phyloP scores from a whole-genome alignment of 1,140 invertebrate species.

The Apocrypta bakeri region DNA sequence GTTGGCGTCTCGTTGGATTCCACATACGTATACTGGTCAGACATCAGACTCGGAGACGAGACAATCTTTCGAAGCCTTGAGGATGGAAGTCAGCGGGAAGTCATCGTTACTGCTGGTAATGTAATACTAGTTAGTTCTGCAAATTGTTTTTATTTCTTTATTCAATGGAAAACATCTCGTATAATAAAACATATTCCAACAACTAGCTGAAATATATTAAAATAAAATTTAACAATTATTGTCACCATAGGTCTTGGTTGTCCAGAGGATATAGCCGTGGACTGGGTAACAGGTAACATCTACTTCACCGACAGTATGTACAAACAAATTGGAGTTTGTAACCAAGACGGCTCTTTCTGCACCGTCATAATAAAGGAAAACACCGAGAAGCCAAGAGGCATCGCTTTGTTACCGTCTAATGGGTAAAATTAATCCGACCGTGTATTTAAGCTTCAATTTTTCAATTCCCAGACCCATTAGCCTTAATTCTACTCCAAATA shows the following conservation, averaged over 20 bases:
- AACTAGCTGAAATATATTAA: too few species aligned
- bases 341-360: slow-evolving; percentile 78
- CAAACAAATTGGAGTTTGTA: slow-evolving; percentile 85
- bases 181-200: too few species aligned
- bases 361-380: slow-evolving; percentile 77
- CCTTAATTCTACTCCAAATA: background rate
- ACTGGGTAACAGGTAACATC: slow-evolving; percentile 87
- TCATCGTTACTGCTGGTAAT: slow-evolving; percentile 72
- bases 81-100: slow-evolving; percentile 76
- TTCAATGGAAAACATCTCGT: too few species aligned
- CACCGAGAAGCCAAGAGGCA: slow-evolving; percentile 77
- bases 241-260: slow-evolving; percentile 81
- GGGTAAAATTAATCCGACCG: slow-evolving; percentile 70
- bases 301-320: slow-evolving; percentile 86
- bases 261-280: slow-evolving; percentile 85
- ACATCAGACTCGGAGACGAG: slow-evolving; percentile 79
- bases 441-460: background rate
- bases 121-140: too few species aligned
- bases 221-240: too few species aligned
- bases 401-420: slow-evolving; percentile 78
- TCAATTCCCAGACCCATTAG: background rate
- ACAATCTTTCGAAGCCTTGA: slow-evolving; percentile 78
- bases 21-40: slow-evolving; percentile 83
- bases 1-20: slow-evolving; percentile 82
- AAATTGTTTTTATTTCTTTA: background rate